Evolutionary conservation across 2,797 vertebrate genomes (phyloP), one percentile per base, ranked within the genome.

Genomic region (Scyliorhinus canicula): DNA sequence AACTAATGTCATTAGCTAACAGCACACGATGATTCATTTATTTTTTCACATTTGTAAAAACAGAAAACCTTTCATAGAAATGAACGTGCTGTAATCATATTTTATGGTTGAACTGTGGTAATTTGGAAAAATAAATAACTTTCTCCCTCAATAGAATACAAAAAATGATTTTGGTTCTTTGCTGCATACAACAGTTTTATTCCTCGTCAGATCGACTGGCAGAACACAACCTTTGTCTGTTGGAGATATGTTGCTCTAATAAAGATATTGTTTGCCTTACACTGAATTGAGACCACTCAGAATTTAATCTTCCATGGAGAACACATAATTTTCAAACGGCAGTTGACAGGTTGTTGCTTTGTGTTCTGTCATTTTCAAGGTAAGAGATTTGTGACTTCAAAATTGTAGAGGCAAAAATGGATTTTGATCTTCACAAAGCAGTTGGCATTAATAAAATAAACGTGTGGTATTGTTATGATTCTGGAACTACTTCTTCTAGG

Each of bases 221-320:
- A 65, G 40, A 65, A 91, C 24, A 9, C 19, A 63, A 24, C 7
- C n/a, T 63, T 91, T 91, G 57, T 44, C 57, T 44, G 44, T 94
- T 71, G 47, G 26, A 35, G 14, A 52, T n/a, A n/a, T 1, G 44
- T 94, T 94, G 71, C 5, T 94, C 50, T 52, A 93, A 93, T 93
- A 93, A 69, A 93, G 28, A 44, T 67, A 93, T 93, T 71, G 47
- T 26, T 94, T 71, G 44, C 40, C 67, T 52, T 35, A 52, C 67
- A 35, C 31, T 52, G 12, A n/a, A 50, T 94, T 94, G 93, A 63
- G 57, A 71, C 47, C 44, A 71, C 63, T 50, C 67, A 52, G 28
- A 94, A 71, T 93, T 28, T 93, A 93, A 93, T 67, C 91, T 93
- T 69, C 91, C 40, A 28, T 71, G 44, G 67, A 94, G 12, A 94